Conservation (phyloP, 2,797 vertebrate species). For the Clarias laeviceps region DNA sequence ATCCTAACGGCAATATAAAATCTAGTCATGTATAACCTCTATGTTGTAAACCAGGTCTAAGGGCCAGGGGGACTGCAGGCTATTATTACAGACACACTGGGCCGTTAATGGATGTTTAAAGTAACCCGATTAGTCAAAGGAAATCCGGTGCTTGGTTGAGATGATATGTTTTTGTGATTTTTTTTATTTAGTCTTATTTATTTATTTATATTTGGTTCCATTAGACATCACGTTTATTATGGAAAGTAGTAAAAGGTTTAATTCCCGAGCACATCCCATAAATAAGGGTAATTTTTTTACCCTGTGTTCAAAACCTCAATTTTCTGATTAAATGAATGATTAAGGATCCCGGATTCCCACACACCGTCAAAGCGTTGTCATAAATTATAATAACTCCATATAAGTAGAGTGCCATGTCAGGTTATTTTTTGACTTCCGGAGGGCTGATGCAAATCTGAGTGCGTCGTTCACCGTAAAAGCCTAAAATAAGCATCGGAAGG, state of each 20-base stretch:
- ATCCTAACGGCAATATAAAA: neutral
- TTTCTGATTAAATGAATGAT: constrained; percentile 13
- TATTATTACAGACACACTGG: neutral
- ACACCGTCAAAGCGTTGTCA: neutral
- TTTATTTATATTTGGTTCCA: neutral
- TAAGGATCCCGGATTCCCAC: constrained; percentile 13
- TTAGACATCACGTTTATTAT: neutral
- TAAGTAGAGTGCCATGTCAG: constrained; percentile 37
- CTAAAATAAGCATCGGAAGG: constrained; percentile 77
- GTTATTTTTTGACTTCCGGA: constrained; percentile 74
- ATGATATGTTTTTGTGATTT: neutral
- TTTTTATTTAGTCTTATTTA: too few relatives aligned
- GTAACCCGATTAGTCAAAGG: neutral
- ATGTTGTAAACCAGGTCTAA: neutral
- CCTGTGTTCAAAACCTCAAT: neutral
- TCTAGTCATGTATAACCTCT: neutral
- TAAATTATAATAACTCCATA: constrained; percentile 46
- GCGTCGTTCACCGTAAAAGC: constrained; percentile 62
- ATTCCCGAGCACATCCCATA: neutral
- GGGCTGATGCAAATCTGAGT: constrained; percentile 55
- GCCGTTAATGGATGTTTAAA: neutral
- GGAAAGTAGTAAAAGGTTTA: neutral
- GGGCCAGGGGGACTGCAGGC: too few relatives aligned
- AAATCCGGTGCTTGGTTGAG: neutral
- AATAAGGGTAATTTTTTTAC: neutral